phyloP scores from a whole-genome alignment of 2,888 invertebrate species.

The Clistopyga incitator region DNA sequence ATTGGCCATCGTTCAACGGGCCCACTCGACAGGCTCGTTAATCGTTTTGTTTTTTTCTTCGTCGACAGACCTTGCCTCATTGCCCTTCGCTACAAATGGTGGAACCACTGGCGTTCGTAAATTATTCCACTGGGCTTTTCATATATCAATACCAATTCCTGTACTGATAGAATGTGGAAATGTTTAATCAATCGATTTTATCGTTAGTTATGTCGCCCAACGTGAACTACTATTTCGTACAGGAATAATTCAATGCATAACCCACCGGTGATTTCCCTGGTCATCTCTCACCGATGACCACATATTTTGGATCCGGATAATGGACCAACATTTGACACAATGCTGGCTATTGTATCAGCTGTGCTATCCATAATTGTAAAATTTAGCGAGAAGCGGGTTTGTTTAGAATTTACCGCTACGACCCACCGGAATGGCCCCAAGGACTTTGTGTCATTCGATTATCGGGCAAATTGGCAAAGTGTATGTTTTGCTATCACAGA shows the following conservation, averaged over 20 bases:
- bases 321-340: conserved; percentile 4
- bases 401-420: neutral
- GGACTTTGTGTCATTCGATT: neutral
- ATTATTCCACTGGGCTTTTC: neutral
- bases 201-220: neutral
- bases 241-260: conserved; percentile 31
- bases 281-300: neutral
- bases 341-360: neutral
- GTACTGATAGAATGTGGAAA: neutral
- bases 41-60: neutral
- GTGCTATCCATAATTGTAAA: neutral
- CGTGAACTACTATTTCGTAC: neutral
- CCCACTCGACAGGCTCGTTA: neutral
- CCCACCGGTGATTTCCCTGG: conserved; percentile 28
- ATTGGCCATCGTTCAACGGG: neutral
- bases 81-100: too few relatives aligned
- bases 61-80: neutral
- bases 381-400: neutral
- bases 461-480: neutral
- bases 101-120: neutral
- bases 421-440: neutral
- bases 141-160: neutral
- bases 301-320: conserved; percentile 31
- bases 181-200: conserved; percentile 11
- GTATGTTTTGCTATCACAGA: too few relatives aligned